phyloP scores from a whole-genome alignment of 1,140 invertebrate genomes.

The Matsumurasca onukii region DNA sequence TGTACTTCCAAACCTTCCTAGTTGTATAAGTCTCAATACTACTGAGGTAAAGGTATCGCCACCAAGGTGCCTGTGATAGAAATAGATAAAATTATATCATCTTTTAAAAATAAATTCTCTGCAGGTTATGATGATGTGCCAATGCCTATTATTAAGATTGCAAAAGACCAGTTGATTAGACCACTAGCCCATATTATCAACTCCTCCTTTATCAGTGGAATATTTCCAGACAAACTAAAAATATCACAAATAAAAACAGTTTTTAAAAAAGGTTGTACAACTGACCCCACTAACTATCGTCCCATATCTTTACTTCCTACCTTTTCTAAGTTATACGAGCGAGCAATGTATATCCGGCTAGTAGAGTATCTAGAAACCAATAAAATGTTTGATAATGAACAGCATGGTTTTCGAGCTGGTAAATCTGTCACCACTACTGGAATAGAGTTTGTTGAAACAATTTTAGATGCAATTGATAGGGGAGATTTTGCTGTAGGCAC shows the following conservation, averaged over 20 bases:
- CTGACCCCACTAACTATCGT: neutral
- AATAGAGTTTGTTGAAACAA: neutral
- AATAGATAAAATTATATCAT: neutral
- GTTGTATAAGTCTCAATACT: no score
- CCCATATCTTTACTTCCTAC: neutral
- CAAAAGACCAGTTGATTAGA: neutral
- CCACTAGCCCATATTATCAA: neutral
- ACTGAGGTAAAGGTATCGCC: no score
- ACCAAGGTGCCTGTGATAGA: no score
- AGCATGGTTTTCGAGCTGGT: neutral
- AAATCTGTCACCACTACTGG: neutral
- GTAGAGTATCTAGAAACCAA: neutral
- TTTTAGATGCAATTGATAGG: neutral
- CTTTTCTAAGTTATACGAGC: neutral
- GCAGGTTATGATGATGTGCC: neutral
- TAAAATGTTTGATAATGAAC: neutral
- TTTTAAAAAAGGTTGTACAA: neutral
- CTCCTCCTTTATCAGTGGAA: neutral
- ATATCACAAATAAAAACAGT: neutral
- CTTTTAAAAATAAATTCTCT: neutral
- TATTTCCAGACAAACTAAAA: neutral
- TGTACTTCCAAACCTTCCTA: no score
- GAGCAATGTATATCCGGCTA: neutral
- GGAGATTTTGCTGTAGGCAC: neutral
- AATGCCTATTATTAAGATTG: neutral